These are phyloP conservation scores for Callionymus lyra DNA, from an alignment of 2,113 vertebrate genomes.

Conservation along the genomic window DNA sequence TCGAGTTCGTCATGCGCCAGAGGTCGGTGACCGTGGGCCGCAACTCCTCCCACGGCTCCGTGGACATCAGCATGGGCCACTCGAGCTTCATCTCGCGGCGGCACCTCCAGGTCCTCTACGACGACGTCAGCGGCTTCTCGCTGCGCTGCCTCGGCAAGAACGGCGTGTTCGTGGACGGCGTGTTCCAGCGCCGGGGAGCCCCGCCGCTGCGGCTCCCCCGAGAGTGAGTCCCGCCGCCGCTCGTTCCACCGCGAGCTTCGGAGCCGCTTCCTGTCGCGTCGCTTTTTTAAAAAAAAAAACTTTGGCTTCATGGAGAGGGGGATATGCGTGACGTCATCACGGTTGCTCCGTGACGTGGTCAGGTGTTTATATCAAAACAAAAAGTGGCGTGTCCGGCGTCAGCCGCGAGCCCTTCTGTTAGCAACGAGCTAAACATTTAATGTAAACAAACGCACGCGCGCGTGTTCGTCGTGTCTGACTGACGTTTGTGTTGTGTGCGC, in stretches of 20 bases:
- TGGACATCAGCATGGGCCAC: conserved; percentile 96
- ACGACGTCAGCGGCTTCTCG: conserved; percentile 77
- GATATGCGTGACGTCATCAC: no score
- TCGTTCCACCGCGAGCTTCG: no score
- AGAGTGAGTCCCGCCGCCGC: conserved; percentile 72
- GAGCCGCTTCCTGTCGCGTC: no score
- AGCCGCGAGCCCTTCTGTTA: no score
- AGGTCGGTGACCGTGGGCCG: conserved; percentile 88
- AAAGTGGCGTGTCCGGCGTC: no score
- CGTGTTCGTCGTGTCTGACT: background rate
- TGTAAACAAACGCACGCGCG: no score
- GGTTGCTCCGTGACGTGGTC: no score
- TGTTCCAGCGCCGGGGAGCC: conserved; percentile 89
- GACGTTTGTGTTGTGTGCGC: background rate
- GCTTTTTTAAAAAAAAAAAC: no score
- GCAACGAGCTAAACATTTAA: no score
- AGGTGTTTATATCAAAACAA: no score
- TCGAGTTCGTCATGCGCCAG: conserved; percentile 95
- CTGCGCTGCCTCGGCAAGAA: conserved; percentile 88
- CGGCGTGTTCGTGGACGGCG: conserved; percentile 90
- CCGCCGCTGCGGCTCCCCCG: conserved; percentile 79
- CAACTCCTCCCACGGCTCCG: conserved; percentile 92
- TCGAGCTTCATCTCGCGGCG: conserved; percentile 96
- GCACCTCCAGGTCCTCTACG: conserved; percentile 87
- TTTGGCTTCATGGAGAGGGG: no score